These are phyloP conservation scores for Apocrypta bakeri DNA, from an alignment of 1,140 invertebrate genomes.

Conservation along the genomic window DNA sequence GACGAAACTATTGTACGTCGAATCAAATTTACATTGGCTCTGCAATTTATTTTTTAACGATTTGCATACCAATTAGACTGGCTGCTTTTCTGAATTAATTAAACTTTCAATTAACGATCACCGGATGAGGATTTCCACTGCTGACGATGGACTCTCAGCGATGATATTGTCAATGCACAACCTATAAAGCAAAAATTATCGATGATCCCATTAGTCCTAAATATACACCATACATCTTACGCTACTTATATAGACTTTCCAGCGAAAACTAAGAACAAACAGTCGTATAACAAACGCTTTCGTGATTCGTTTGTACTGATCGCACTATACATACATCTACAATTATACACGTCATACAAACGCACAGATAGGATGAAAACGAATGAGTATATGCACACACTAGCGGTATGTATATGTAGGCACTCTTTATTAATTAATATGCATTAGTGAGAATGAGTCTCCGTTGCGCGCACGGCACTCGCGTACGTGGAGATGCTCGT, in stretches of 20 bases:
- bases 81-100: background rate
- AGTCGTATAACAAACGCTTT: too few relatives aligned
- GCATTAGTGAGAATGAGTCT: conserved; percentile 50
- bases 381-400: background rate
- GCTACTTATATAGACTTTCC: too few relatives aligned
- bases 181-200: too few relatives aligned
- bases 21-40: background rate
- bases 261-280: too few relatives aligned
- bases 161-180: too few relatives aligned
- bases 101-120: background rate
- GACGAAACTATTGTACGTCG: too few relatives aligned
- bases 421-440: conserved; percentile 56
- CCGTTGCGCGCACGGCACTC: conserved; percentile 20
- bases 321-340: background rate
- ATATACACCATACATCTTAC: too few relatives aligned
- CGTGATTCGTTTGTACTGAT: too few relatives aligned
- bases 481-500: conserved; percentile 37
- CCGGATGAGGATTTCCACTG: background rate
- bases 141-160: background rate
- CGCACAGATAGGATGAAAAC: background rate
- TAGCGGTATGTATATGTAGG: background rate
- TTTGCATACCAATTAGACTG: background rate
- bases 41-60: background rate
- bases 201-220: too few relatives aligned
- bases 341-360: background rate